Percentiles rank a stretch among this genome's conserved stretches.
phyloP scores from a whole-genome alignment of 2,113 vertebrate genomes.

The Cyprinodon variegatus region DNA sequence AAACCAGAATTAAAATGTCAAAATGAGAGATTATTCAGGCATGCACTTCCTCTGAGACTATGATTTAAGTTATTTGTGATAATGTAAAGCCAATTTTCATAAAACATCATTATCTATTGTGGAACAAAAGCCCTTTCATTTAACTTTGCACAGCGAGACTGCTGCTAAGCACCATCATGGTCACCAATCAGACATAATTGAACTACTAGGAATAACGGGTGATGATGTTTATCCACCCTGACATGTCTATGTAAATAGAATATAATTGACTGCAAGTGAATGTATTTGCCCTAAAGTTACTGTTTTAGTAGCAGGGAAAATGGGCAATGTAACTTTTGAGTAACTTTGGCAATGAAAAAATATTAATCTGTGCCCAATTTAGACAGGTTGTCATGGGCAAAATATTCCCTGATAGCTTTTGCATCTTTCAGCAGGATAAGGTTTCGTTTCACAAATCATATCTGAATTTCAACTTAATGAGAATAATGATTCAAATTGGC shows the following conservation, averaged over 20 bases:
- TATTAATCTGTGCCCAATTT: too few relatives aligned
- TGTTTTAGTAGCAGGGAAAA: conserved; percentile 70
- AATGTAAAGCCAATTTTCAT: background rate
- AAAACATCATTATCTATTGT: background rate
- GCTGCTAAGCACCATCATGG: too few relatives aligned
- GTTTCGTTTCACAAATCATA: too few relatives aligned
- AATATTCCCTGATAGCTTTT: too few relatives aligned
- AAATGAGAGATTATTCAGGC: background rate
- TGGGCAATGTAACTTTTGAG: background rate
- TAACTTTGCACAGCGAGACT: too few relatives aligned
- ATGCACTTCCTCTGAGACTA: background rate
- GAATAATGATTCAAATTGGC: too few relatives aligned
- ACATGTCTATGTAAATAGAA: background rate
- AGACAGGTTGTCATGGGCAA: too few relatives aligned
- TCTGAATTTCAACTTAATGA: too few relatives aligned
- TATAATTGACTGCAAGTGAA: background rate
- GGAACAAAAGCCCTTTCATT: background rate
- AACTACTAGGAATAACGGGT: background rate
- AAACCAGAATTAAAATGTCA: background rate
- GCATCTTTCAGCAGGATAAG: too few relatives aligned
- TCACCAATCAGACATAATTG: background rate
- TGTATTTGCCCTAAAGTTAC: conserved; percentile 38
- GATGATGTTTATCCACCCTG: background rate
- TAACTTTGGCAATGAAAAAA: background rate
- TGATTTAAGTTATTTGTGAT: background rate